These are phyloP conservation scores for Bathynomus jamesi DNA, from an alignment of 1,140 invertebrate species.

Conservation along the genomic window DNA sequence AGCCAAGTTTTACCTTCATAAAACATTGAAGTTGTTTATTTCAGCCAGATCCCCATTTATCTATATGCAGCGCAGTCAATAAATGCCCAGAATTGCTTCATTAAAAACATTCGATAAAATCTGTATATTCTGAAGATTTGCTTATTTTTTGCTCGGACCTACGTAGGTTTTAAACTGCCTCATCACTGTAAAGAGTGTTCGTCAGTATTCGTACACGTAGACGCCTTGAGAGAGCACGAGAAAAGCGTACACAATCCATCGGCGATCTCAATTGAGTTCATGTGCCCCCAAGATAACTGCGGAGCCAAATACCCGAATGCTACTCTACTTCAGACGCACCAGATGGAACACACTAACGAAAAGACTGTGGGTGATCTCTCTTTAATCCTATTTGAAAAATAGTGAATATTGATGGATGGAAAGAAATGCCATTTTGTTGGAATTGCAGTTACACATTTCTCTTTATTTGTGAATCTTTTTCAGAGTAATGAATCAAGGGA, in stretches of 20 bases:
- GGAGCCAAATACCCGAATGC: not conserved
- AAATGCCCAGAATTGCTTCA: no score
- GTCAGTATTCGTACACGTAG: not conserved
- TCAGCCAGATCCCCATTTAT: no score
- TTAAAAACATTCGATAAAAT: no score
- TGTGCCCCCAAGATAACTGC: not conserved
- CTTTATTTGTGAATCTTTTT: no score
- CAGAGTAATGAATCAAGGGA: no score
- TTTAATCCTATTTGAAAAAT: not conserved
- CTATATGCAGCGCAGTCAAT: no score
- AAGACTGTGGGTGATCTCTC: not conserved
- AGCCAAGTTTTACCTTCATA: no score
- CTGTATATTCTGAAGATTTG: no score
- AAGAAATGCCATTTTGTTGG: not conserved
- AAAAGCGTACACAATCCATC: not conserved
- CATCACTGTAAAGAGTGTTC: not conserved
- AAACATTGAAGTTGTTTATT: no score
- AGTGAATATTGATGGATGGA: not conserved
- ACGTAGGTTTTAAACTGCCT: not conserved
- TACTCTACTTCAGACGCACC: not conserved
- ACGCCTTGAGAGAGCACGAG: not conserved
- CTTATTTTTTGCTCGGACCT: no score
- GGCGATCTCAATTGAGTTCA: not conserved
- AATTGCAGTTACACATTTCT: no score
- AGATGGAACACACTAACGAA: not conserved